Percentiles rank a stretch among this genome's conserved stretches.
These are phyloP conservation scores for Deilephila porcellus DNA, from an alignment of 2,888 invertebrate species.

Conservation along the genomic window DNA sequence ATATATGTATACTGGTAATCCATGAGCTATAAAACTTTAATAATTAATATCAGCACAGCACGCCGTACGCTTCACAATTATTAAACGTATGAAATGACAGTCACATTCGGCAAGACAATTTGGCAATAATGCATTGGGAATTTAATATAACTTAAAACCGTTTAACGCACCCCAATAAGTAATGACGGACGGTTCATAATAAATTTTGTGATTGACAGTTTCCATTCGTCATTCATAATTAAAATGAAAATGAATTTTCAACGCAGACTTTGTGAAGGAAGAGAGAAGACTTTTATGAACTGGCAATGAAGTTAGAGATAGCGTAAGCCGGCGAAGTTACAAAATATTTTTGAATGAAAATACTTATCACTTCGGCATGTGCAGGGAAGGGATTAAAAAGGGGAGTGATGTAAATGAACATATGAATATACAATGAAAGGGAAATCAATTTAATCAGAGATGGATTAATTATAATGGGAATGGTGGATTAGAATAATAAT, in stretches of 20 bases:
- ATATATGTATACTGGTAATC: neutral
- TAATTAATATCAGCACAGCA: neutral
- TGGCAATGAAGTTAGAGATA: no score
- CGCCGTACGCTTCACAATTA: neutral
- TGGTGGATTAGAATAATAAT: no score
- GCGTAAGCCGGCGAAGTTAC: no score
- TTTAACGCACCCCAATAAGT: slow-evolving; percentile 28
- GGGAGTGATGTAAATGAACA: no score
- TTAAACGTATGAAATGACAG: neutral
- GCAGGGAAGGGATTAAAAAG: no score
- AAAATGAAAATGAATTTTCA: slow-evolving; percentile 58
- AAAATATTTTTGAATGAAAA: no score
- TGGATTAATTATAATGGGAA: no score
- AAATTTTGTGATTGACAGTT: slow-evolving; percentile 59
- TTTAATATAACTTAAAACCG: slow-evolving; percentile 20
- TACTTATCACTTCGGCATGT: no score
- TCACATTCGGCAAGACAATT: slow-evolving; percentile 34
- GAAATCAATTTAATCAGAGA: no score
- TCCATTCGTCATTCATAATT: slow-evolving; percentile 67
- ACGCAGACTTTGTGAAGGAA: slow-evolving; percentile 52
- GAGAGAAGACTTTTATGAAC: slow-evolving; percentile 36
- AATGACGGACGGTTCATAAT: slow-evolving; percentile 39
- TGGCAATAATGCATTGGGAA: slow-evolving; percentile 14
- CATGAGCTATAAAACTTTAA: neutral
- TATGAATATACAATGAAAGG: neutral